phyloP scores from a whole-genome alignment of 2,797 vertebrate genomes.

The Natrix natrix region DNA sequence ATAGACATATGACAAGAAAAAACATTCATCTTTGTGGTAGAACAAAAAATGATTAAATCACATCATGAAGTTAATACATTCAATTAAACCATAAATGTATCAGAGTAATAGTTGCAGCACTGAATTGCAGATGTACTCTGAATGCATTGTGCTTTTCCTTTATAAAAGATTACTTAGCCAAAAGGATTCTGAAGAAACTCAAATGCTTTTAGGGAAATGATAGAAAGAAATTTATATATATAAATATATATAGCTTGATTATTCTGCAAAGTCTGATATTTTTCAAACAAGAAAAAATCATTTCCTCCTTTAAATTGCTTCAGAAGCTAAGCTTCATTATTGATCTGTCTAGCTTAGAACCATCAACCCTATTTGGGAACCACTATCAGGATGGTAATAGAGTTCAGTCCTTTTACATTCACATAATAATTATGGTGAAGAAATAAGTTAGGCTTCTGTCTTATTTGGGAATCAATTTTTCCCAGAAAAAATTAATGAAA shows the following conservation, averaged over 20 bases:
- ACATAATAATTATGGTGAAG: background rate
- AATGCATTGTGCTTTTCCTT: conserved; percentile 26
- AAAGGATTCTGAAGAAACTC: conserved; percentile 20
- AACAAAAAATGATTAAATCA: background rate
- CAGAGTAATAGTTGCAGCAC: conserved; percentile 35
- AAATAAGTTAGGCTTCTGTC: background rate
- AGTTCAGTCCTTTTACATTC: background rate
- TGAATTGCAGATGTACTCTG: background rate
- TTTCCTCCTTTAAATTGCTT: background rate
- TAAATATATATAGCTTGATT: conserved; percentile 1
- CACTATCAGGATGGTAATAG: background rate
- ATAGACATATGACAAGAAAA: background rate
- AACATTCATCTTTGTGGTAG: too few relatives aligned
- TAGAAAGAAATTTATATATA: background rate
- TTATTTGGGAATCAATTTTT: background rate
- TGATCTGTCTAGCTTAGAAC: background rate
- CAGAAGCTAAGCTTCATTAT: too few relatives aligned
- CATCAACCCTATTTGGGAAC: background rate
- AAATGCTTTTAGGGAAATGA: background rate
- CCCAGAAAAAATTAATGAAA: background rate
- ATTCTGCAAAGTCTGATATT: conserved; percentile 10
- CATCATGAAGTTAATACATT: background rate
- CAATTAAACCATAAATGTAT: background rate
- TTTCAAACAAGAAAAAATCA: background rate
- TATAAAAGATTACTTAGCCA: conserved; percentile 41